Base-by-base conservation (phyloP, 2,797 vertebrate species). In the Pseudomugil tenellus region DNA sequence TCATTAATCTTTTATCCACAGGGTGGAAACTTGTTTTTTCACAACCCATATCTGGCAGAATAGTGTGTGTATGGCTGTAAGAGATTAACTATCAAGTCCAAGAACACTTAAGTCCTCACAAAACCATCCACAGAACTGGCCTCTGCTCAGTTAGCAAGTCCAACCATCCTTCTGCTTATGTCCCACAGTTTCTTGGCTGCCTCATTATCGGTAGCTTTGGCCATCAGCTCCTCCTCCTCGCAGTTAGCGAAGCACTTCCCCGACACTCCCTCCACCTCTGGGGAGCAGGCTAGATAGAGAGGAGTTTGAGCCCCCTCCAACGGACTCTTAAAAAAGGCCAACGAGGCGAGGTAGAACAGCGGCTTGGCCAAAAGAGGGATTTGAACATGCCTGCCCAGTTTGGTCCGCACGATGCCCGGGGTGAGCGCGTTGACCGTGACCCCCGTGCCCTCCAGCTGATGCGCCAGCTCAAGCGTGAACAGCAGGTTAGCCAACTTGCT, bases 401-500 rank as follows among this genome's bases (percentile, higher is more conserved):
- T 95, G 75, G 97, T 99, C 87, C 95, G 94, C 65, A 96, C 96
- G 16, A 99, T 94, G 6, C 97, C 97, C 0, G 97, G 97, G 61
- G 97, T 96, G 53, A 98, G 93, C 0, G 93, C 95, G 2, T 98
- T 99, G 61, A 96, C 94, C 0, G 96, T 96, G 51, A 99, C 96
- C 6, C 92, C 93, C 0, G 94, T 95, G n/a, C 94, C 95, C 60
- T 96, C 93, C 39, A 98, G 89, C 7, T 92, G 94, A 14, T 69
- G 91, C 25, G 96, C 93, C 63, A 98, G 91, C 66, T 98, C 95
- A 4, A 89, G 95, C 3, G 94, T 95, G 69, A 98, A 98, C 23
- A 99, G 80, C 71, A 99, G 92, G 84, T 98, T 99, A 46, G 97
- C 97, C 76, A 99, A 81, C 82, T 99, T 99, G 87, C 97, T 98